Conservation (phyloP, 1,140 invertebrate genomes). For the Lamellibrachia luymesi region DNA sequence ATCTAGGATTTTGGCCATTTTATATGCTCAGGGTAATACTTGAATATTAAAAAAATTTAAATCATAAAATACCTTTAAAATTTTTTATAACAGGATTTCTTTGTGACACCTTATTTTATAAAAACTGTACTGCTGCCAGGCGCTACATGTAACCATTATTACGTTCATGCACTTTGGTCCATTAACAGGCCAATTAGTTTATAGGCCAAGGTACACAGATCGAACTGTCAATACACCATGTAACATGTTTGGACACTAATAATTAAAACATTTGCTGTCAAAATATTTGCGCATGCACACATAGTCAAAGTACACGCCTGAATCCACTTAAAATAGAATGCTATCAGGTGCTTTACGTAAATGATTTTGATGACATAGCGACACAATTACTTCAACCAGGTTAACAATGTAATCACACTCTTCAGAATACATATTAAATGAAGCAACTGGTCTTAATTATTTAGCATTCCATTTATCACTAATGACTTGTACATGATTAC, state of each 20-base stretch:
- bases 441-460: neutral
- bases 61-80: too few relatives aligned
- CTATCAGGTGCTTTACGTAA: neutral
- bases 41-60: too few relatives aligned
- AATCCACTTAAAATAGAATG: too few relatives aligned
- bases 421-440: neutral
- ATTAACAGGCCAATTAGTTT: neutral
- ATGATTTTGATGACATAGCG: neutral
- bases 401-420: neutral
- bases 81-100: neutral
- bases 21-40: too few relatives aligned
- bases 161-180: too few relatives aligned
- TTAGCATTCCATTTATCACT: neutral
- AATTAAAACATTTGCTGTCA: neutral
- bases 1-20: too few relatives aligned
- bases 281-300: neutral
- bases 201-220: neutral
- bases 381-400: neutral
- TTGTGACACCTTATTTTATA: neutral
- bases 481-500: neutral
- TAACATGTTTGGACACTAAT: neutral
- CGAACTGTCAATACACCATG: neutral
- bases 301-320: too few relatives aligned
- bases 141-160: neutral
- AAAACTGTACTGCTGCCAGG: neutral